These are phyloP conservation scores for Empis livida DNA, from an alignment of 2,888 invertebrate species.

Conservation along the genomic window DNA sequence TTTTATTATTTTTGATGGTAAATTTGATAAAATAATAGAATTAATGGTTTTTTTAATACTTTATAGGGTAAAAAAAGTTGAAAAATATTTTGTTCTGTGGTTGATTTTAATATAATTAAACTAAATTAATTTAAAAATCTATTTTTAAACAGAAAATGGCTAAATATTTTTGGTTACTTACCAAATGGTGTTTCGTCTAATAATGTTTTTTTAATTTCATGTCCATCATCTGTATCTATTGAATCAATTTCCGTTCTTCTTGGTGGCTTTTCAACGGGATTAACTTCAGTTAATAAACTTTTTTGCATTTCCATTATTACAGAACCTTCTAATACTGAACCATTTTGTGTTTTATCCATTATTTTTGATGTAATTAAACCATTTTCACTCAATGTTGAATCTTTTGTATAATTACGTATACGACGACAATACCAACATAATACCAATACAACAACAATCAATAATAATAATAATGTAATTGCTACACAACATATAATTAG, in stretches of 20 bases:
- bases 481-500: constrained; percentile 39
- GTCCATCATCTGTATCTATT: constrained; percentile 67
- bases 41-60: too few species aligned
- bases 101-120: too few species aligned
- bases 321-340: constrained; percentile 60
- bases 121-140: too few species aligned
- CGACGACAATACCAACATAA: constrained; percentile 40
- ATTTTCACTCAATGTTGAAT: constrained; percentile 33
- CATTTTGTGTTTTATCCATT: constrained; percentile 46
- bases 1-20: too few species aligned
- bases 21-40: too few species aligned
- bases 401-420: constrained; percentile 41
- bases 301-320: constrained; percentile 75
- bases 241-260: constrained; percentile 61
- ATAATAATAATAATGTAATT: constrained; percentile 41
- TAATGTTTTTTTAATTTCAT: constrained; percentile 67
- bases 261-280: constrained; percentile 74
- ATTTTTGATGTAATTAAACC: constrained; percentile 30
- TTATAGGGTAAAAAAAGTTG: neutral
- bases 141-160: too few species aligned
- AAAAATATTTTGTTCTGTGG: neutral
- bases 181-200: constrained; percentile 70
- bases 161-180: too few species aligned
- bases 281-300: constrained; percentile 68
- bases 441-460: constrained; percentile 40